Base-by-base conservation (phyloP, 2,888 invertebrate genomes). In the Drosophila bunnanda region DNA sequence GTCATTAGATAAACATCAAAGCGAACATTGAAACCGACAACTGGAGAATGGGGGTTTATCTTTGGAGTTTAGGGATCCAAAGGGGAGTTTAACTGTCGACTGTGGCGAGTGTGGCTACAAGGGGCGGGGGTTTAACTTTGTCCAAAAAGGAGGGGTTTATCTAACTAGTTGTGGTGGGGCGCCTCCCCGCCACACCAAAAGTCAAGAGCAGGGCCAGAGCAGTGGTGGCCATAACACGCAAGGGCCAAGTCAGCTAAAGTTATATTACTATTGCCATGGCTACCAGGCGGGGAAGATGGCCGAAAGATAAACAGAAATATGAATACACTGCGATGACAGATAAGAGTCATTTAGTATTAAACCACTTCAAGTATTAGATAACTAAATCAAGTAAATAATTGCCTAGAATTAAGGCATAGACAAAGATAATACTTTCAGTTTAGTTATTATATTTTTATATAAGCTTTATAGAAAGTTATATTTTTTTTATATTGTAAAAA, bases 181-280 rank as follows among this genome's bases (percentile, higher is more conserved):
- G 52, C 57, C 25, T 25, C 52, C 48, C 34, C 39, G 60, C 50
- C 52, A 44, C 50, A 56, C 32, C 48, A 36, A 67, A 75, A 79
- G 77, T 79, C 79, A 83, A 81, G 79, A 68, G 77, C 77, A 80
- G 56, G 56, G 62, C 54, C 48, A 52, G 10, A n/a, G 28, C 3
- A 46, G 12, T 46, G 17, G 46, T 36, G 50, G 60, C 69, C 65
- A 67, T 46, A 73, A 25, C 85, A 82, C 75, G 84, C 80, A 75
- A 67, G 38, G 52, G 72, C 44, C 17, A 62, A 64, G 60, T 62
- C 38, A 39, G 52, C 66, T 43, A 25, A 53, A 77, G 46, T 28
- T 69, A 72, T 68, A 76, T 64, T 43, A 52, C 64, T 66, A 72
- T 64, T 52, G 43, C 64, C 38, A 43, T 60, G 41, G 50, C 46